Conservation (phyloP, 2,113 vertebrate species). For the Ptilonorhynchus violaceus region DNA sequence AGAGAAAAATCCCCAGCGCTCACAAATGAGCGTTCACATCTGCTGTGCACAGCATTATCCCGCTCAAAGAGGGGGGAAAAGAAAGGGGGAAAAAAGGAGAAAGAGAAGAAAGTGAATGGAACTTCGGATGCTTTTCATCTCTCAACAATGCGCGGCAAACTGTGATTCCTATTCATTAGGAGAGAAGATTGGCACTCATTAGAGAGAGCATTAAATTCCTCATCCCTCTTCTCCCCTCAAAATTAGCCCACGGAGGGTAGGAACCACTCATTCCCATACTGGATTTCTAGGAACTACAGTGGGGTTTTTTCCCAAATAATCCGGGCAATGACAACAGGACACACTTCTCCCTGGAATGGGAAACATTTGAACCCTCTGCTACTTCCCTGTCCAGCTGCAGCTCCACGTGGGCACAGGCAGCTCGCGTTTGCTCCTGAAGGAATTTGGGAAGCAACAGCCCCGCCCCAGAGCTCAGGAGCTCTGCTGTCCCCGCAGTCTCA, state of each 20-base stretch:
- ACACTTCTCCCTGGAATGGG: not conserved
- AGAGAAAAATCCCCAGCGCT: not conserved
- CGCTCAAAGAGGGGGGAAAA: not conserved
- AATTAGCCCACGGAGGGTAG: constrained; percentile 60
- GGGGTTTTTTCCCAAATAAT: constrained; percentile 14
- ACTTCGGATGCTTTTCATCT: constrained; percentile 45
- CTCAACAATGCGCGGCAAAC: constrained; percentile 48
- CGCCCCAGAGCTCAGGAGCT: not conserved
- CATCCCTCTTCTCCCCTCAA: constrained; percentile 42
- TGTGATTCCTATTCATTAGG: constrained; percentile 63
- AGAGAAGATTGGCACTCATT: constrained; percentile 57
- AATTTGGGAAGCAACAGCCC: not conserved
- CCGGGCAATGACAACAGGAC: constrained; percentile 19
- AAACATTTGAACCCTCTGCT: not conserved
- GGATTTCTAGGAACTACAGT: constrained; percentile 54
- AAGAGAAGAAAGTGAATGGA: not conserved
- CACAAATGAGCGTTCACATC: constrained; percentile 16
- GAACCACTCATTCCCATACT: constrained; percentile 28
- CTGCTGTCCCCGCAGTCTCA: not conserved
- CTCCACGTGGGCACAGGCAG: not conserved
- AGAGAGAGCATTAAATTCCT: constrained; percentile 46
- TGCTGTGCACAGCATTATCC: constrained; percentile 2
- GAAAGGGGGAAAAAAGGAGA: not conserved
- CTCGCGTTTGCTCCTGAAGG: not conserved
- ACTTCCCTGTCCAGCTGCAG: not conserved